Evolutionary conservation across 2,797 vertebrate genomes (phyloP).

Genomic region (Pangasius mekongensis): DNA sequence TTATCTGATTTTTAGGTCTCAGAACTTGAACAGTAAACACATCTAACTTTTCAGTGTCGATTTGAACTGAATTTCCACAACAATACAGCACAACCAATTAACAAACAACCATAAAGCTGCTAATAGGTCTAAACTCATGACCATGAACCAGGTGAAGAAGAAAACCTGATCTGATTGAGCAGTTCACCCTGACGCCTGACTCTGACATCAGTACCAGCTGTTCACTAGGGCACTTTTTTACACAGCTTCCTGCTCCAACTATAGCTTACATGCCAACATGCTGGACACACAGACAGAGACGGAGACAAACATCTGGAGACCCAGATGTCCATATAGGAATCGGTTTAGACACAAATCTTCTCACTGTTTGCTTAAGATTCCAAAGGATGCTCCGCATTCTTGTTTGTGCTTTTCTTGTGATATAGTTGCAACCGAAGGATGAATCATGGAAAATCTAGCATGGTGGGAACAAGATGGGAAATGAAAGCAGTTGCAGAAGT

Average conservation of each 20-base stretch:
- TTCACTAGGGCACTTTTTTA: slow-evolving; percentile 30
- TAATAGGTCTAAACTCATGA: neutral
- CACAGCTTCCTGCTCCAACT: slow-evolving; percentile 41
- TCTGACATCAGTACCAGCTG: slow-evolving; percentile 31
- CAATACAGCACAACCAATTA: neutral
- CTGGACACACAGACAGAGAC: slow-evolving; percentile 32
- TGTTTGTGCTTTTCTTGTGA: neutral
- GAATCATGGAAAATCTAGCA: neutral
- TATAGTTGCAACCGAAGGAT: neutral
- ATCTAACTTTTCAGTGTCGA: neutral
- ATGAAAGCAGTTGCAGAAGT: neutral
- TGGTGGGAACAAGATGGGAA: neutral
- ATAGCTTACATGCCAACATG: neutral
- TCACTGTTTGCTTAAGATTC: neutral
- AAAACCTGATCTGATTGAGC: neutral
- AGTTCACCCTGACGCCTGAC: neutral
- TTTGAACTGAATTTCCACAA: neutral
- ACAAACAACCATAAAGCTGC: neutral
- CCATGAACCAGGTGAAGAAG: neutral
- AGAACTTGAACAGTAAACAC: neutral
- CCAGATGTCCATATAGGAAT: slow-evolving; percentile 34
- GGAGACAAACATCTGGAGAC: slow-evolving; percentile 33
- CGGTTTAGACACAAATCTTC: slow-evolving; percentile 19
- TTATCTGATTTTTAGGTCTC: neutral
- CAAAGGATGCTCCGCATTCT: neutral